phyloP scores from a whole-genome alignment of 2,888 invertebrate genomes.

The Coenonympha arcania region DNA sequence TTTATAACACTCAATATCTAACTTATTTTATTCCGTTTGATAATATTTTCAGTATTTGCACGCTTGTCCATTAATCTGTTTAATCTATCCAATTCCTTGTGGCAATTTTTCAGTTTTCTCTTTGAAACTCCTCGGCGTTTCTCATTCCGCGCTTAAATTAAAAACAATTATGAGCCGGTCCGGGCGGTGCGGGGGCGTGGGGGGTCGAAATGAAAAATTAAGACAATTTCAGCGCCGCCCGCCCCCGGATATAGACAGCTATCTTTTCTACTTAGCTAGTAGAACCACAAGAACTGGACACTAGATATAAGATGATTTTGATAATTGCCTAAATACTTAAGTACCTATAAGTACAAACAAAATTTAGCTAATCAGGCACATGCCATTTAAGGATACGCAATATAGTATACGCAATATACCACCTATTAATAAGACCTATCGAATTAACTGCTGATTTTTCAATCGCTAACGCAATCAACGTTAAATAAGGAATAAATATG shows the following conservation, averaged over 20 bases:
- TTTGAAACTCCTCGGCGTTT: conserved; percentile 32
- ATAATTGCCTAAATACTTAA: too few species aligned
- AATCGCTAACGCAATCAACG: too few species aligned
- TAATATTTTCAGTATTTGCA: not conserved
- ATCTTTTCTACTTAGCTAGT: conserved; percentile 5
- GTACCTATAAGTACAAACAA: too few species aligned
- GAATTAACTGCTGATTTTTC: too few species aligned
- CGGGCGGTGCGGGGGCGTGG: conserved; percentile 32
- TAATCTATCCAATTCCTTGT: conserved; percentile 4
- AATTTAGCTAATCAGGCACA: too few species aligned
- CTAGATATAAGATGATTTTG: conserved; percentile 13
- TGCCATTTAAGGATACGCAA: too few species aligned
- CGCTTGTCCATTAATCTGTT: not conserved
- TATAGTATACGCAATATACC: too few species aligned
- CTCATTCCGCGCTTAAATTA: conserved; percentile 64
- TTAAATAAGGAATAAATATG: too few species aligned
- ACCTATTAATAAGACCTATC: too few species aligned
- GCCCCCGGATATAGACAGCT: conserved; percentile 29
- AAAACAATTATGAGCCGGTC: conserved; percentile 69
- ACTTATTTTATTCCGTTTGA: too few species aligned
- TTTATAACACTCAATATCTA: too few species aligned
- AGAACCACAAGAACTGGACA: conserved; percentile 16
- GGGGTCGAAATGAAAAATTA: conserved; percentile 70
- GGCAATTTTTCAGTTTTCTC: conserved; percentile 24
- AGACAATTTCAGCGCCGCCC: conserved; percentile 64